Base-by-base conservation (phyloP, 2,888 invertebrate species). In the Hesperia comma region DNA sequence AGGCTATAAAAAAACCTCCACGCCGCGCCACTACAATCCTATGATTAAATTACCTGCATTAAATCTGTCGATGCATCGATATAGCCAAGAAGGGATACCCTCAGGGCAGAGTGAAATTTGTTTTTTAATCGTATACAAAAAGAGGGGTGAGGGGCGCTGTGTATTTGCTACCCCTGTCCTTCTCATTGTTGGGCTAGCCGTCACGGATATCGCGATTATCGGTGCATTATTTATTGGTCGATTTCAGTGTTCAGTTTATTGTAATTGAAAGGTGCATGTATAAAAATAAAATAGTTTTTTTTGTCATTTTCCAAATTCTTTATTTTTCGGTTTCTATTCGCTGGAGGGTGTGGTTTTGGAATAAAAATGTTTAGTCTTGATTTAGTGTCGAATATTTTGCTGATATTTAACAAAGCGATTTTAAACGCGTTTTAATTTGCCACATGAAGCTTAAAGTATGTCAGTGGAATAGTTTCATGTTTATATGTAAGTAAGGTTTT, bases 401-500 rank as follows among this genome's bases (percentile, higher is more conserved):
- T 37, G 37, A 37, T 37, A 8, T 37, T 37, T 15, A 1, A 15
- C 7, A 15, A 6, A 33, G n/a, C 6, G 32, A n/a, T 55, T 33
- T 33, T 15, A 15, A 17, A 17, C 17, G 32, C 33, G 15, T 2
- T 55, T 8, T 46, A 46, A 55, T 32, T 15, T 40, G 12, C 19
- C 1, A 19, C 26, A 41, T 57, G 60, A 51, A 33, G 12, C 53
- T 61, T 1, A 17, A 37, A 12, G 2, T 61, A 15, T 61, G 61
- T 43, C n/a, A 61, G 1, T 53, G 61, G 61, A 46, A 53, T 10
- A 61, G 53, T 8, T n/a, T 61, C 5, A 53, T 61, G 8, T 61
- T 61, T 15, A 51, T 61, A 37, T 61, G 61, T 61, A 40, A 61
- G 61, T 61, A 51, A 15, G 17, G 21, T 21, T 51, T 51, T 19